phyloP scores from a whole-genome alignment of 2,113 vertebrate genomes.

The Aegotheles bennettii region DNA sequence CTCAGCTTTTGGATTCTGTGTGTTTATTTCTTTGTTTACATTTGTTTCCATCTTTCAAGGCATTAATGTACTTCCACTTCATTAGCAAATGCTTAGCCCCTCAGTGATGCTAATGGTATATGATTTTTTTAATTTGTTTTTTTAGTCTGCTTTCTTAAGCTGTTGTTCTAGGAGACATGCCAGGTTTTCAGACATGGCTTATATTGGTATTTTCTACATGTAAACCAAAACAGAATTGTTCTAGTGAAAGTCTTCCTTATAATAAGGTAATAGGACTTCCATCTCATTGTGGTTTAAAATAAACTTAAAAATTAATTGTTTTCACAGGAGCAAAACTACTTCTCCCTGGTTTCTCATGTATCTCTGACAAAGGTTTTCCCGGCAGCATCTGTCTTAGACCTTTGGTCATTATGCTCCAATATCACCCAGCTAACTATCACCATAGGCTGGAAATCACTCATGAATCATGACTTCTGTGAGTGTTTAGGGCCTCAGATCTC shows the following conservation, averaged over 20 bases:
- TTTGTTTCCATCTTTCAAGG: background rate
- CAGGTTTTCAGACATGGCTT: background rate
- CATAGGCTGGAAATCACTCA: conserved; percentile 49
- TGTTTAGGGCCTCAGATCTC: conserved; percentile 44
- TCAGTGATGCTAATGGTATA: background rate
- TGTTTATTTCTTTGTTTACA: background rate
- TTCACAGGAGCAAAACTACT: background rate
- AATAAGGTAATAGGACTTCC: background rate
- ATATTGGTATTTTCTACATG: background rate
- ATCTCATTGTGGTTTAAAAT: background rate
- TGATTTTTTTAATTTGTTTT: background rate
- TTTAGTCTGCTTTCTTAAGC: background rate
- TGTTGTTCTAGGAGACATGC: background rate
- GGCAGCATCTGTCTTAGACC: background rate
- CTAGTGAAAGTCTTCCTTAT: background rate
- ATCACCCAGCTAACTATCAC: conserved; percentile 45
- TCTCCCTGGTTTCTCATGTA: background rate
- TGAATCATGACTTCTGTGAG: conserved; percentile 45
- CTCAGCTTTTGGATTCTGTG: background rate
- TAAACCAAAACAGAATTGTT: background rate
- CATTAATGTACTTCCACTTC: background rate
- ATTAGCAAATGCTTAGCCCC: background rate
- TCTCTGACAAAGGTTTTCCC: background rate
- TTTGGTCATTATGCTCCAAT: conserved; percentile 48
- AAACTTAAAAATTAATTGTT: background rate